Evolutionary conservation across 2,797 vertebrate species (phyloP), one percentile per base, ranked within the genome.

Genomic region (Silurus aristotelis): DNA sequence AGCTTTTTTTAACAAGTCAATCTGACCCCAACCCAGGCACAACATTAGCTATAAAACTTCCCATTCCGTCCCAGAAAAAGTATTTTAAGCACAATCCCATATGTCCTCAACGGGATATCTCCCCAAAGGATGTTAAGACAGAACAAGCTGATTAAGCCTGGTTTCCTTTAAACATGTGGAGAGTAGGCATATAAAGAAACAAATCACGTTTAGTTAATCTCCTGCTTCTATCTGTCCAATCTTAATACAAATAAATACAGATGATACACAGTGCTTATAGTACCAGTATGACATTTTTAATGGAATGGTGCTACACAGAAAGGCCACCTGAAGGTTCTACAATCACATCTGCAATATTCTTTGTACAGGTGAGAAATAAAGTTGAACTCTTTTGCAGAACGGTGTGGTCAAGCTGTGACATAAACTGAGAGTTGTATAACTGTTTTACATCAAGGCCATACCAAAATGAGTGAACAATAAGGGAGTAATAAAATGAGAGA

Each of bases 41-140:
- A 89, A 85, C 85, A 87, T 75, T 31, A 15, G 58, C 79, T 81
- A 76, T 91, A 91, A 92, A 93, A 92, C 91, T 90, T 84, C 80
- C 75, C 76, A 82, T 84, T 88, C 71, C 84, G 87, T 88, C 89
- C 90, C 75, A 87, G 83, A 89, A 86, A 61, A 91, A 89, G 68
- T 78, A 91, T 89, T 92, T 91, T 89, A 73, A 86, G 86, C 87
- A 87, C 84, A 85, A 89, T 87, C 84, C 86, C 63, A 84, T 56
- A 72, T 5, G 9, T 56, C 19, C 27, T 56, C 27, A 60, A 60
- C 17, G 17, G 15, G 7, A 55, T 55, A 68, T 6, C 27, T 82
- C 75, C 48, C 83, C 61, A 63, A 88, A 87, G 84, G 81, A 88
- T 90, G 89, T 90, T 91, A 70, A 80, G 86, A 86, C 10, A 31